These are phyloP conservation scores for Palythoa grandis DNA, from an alignment of 92 coral and sea anemone species.

Conservation along the genomic window DNA sequence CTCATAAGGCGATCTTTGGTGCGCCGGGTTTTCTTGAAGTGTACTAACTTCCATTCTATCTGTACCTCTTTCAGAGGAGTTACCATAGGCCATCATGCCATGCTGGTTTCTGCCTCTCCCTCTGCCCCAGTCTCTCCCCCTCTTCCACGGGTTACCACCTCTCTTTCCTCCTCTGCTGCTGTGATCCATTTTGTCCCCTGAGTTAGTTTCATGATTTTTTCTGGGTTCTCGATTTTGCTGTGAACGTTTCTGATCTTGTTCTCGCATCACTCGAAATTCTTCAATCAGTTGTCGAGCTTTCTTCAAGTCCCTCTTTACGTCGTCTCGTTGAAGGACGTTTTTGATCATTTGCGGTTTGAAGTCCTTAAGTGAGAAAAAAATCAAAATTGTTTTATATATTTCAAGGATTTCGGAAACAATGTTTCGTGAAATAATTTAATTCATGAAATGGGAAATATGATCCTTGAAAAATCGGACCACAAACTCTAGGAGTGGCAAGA, in stretches of 20 bases:
- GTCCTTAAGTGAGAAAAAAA: slow-evolving; percentile 16
- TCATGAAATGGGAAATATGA: no score
- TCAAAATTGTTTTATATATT: background rate
- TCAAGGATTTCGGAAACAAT: no score
- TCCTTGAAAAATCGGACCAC: no score
- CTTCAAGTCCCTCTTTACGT: slow-evolving; percentile 52
- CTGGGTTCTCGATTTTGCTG: background rate
- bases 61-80: background rate
- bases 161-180: background rate
- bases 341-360: slow-evolving; percentile 41
- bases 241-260: background rate
- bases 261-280: slow-evolving; percentile 21
- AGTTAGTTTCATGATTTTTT: background rate
- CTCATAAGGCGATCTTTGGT: background rate
- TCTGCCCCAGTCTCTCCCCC: slow-evolving; percentile 12
- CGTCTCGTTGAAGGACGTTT: slow-evolving; percentile 56
- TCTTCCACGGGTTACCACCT: slow-evolving; percentile 5
- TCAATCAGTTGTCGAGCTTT: slow-evolving; percentile 33
- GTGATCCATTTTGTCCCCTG: no score
- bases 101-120: slow-evolving; percentile 7
- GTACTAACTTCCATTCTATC: background rate
- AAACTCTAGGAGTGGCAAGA: no score
- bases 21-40: background rate
- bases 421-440: no score
- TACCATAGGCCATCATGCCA: background rate